These are phyloP conservation scores for Dioctria linearis DNA, from an alignment of 2,888 invertebrate genomes.

Conservation along the genomic window DNA sequence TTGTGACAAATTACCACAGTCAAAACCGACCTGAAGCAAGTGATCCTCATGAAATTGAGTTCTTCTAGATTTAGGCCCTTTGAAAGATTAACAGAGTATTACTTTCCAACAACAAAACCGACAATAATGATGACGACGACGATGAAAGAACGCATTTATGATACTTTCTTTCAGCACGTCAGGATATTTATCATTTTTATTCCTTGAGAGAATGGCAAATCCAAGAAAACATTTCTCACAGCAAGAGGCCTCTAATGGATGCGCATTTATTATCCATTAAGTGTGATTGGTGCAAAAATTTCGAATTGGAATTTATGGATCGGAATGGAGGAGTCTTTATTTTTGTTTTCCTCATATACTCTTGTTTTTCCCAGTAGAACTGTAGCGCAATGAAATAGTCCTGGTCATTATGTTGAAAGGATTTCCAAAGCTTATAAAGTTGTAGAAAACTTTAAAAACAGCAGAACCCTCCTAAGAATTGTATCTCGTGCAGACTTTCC, in stretches of 20 bases:
- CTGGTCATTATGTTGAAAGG: constrained; percentile 21
- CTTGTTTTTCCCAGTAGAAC: background rate
- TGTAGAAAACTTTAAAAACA: constrained; percentile 9
- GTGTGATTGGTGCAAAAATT: constrained; percentile 20
- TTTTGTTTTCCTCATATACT: background rate
- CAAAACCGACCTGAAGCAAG: constrained; percentile 1
- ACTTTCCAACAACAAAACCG: background rate
- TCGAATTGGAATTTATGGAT: constrained; percentile 1
- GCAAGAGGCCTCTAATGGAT: constrained; percentile 5
- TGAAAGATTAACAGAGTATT: constrained; percentile 21
- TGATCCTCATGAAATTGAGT: constrained; percentile 21
- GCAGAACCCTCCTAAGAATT: background rate
- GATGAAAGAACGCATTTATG: constrained; percentile 19
- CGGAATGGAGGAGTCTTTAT: background rate
- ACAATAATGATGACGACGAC: too few relatives aligned
- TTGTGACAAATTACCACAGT: constrained; percentile 29
- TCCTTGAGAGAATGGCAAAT: background rate
- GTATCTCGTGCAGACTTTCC: background rate
- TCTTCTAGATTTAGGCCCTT: background rate
- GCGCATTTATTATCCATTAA: constrained; percentile 40
- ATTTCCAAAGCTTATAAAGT: constrained; percentile 22
- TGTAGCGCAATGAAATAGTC: background rate
- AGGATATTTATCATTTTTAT: constrained; percentile 30
- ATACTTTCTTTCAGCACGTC: constrained; percentile 14
- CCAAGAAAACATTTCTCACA: constrained; percentile 15